phyloP scores from a whole-genome alignment of 2,797 vertebrate genomes.

The Pterois miles region DNA sequence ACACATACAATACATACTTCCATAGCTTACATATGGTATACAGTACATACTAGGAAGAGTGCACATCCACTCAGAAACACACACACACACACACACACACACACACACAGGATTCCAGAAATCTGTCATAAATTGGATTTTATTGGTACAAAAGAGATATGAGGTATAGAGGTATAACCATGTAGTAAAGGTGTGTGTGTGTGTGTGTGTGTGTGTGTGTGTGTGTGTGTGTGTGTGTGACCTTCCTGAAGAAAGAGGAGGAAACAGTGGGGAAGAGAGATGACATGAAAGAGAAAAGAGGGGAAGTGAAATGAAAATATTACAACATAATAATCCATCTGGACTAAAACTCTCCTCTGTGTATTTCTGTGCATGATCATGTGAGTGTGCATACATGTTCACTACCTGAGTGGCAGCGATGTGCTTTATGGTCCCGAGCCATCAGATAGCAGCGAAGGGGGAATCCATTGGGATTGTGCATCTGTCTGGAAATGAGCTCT shows the following conservation, averaged over 20 bases:
- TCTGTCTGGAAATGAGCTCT: slow-evolving; percentile 52
- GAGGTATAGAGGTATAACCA: slow-evolving; percentile 12
- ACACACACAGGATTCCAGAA: slow-evolving; percentile 48
- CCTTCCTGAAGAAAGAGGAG: slow-evolving; percentile 17
- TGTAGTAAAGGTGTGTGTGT: slow-evolving; percentile 29
- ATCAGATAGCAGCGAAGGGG: slow-evolving; percentile 38
- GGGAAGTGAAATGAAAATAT: slow-evolving; percentile 34
- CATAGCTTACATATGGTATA: neutral
- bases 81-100: slow-evolving; percentile 27
- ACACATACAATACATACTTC: slow-evolving; percentile 2
- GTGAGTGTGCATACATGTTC: slow-evolving; percentile 26
- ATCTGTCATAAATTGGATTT: slow-evolving; percentile 70
- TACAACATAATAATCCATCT: slow-evolving; percentile 32
- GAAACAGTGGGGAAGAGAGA: slow-evolving; percentile 17
- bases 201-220: neutral
- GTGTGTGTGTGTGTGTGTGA: slow-evolving; percentile 12
- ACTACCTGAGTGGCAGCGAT: slow-evolving; percentile 23
- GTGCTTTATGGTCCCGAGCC: slow-evolving; percentile 38
- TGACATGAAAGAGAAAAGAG: slow-evolving; percentile 16
- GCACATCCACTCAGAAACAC: neutral
- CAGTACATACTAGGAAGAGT: neutral
- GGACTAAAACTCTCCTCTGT: slow-evolving; percentile 6
- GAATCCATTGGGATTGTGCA: slow-evolving; percentile 36
- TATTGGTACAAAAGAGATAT: slow-evolving; percentile 56
- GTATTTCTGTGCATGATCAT: slow-evolving; percentile 7